Evolutionary conservation across 2,888 invertebrate species (phyloP).

Genomic region (Cephus sareptanus): DNA sequence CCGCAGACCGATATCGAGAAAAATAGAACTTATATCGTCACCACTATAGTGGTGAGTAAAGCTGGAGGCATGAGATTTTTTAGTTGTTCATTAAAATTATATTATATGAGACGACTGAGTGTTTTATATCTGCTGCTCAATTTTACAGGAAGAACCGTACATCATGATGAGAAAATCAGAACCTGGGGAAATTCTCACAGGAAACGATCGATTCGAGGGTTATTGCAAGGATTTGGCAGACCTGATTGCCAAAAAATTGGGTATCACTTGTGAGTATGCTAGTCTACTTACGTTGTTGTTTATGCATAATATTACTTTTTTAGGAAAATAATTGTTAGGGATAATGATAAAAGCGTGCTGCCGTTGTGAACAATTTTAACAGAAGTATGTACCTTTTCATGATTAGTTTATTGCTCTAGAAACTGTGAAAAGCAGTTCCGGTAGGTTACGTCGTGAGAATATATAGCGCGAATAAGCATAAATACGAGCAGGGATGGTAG

Average conservation of each 20-base stretch:
- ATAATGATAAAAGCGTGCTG: neutral
- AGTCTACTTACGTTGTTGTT: neutral
- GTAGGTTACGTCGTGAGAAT: neutral
- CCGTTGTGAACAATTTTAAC: neutral
- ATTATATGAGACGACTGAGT: neutral
- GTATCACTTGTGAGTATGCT: constrained; percentile 82
- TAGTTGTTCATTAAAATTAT: neutral
- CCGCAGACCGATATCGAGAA: constrained; percentile 80
- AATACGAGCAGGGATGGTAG: neutral
- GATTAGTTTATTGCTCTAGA: neutral
- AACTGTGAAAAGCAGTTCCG: neutral
- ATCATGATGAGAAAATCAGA: constrained; percentile 81
- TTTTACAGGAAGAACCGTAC: constrained; percentile 83
- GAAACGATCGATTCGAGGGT: constrained; percentile 87
- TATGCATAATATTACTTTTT: neutral
- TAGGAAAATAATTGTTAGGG: neutral
- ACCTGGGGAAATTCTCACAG: constrained; percentile 73
- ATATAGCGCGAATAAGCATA: neutral
- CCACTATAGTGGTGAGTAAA: constrained; percentile 78
- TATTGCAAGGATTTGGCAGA: constrained; percentile 93
- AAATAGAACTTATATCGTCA: constrained; percentile 89
- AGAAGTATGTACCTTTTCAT: neutral
- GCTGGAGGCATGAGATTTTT: neutral
- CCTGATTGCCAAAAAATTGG: constrained; percentile 81
- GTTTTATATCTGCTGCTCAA: neutral